phyloP scores from a whole-genome alignment of 1,140 invertebrate genomes.

The Drosophila seguyi region DNA sequence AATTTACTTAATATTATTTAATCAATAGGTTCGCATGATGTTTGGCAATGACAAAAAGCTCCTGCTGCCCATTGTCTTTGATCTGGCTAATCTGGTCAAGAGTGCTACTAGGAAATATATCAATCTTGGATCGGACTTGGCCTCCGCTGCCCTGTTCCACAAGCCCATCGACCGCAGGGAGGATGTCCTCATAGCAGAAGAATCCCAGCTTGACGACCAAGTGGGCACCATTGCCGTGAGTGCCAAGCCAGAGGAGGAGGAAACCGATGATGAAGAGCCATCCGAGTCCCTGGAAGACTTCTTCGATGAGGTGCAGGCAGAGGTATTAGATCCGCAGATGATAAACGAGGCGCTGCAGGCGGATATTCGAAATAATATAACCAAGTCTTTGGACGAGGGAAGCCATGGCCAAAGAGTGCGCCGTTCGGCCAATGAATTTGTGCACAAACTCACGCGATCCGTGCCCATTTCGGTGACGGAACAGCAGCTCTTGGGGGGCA shows the following conservation, averaged over 20 bases:
- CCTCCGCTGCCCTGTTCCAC: slow-evolving; percentile 62
- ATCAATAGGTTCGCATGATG: slow-evolving; percentile 86
- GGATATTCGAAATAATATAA: slow-evolving; percentile 5
- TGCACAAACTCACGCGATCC: slow-evolving; percentile 74
- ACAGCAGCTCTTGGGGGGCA: slow-evolving; percentile 61
- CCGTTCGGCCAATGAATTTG: slow-evolving; percentile 65
- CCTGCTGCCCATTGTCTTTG: slow-evolving; percentile 88
- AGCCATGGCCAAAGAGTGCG: slow-evolving; percentile 40
- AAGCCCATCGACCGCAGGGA: slow-evolving; percentile 43
- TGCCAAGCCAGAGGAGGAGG: slow-evolving; percentile 13
- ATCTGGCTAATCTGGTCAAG: slow-evolving; percentile 88
- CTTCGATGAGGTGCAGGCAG: slow-evolving; percentile 67
- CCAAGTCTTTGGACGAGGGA: not conserved
- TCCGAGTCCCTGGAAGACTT: slow-evolving; percentile 62
- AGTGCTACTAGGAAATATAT: slow-evolving; percentile 85
- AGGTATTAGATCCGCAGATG: slow-evolving; percentile 76
- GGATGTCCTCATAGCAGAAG: slow-evolving; percentile 48
- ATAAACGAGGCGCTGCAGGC: slow-evolving; percentile 73
- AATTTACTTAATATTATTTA: not conserved
- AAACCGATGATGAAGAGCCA: not conserved
- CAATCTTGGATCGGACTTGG: slow-evolving; percentile 84
- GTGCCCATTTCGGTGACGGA: slow-evolving; percentile 70
- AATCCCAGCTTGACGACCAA: slow-evolving; percentile 55
- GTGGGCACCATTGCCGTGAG: slow-evolving; percentile 63
- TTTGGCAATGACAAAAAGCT: slow-evolving; percentile 87